Base-by-base conservation (phyloP, 2,113 vertebrate genomes). In the Electrona antarctica region DNA sequence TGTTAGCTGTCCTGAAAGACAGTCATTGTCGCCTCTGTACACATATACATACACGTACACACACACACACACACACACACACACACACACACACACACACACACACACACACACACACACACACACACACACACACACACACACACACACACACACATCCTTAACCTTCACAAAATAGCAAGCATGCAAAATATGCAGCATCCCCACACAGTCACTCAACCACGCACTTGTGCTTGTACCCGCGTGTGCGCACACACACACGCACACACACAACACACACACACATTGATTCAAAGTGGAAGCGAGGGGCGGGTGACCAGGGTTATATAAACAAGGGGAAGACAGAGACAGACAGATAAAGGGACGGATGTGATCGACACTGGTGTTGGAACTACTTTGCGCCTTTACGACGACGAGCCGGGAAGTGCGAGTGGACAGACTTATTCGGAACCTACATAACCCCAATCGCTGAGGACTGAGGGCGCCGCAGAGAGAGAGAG, bases 1-100 rank as follows among this genome's bases (percentile, higher is more conserved):
- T 93, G 89, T 93, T 87, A 78, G 71, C 71, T 56, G 86, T 80
- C 81, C 84, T 94, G 86, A 94, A 94, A 90, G 89, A 50, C 71
- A 8, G 50, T 76, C 85, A 89, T 93, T 94, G 92, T 94, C 28
- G 9, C 61, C 48, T 70, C 14, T 52, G 73, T 71, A 41, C 3
- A 41, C 33, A 2, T 41, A 41, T 2, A 21, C 75, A 78, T 71
- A 65, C 82, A 79, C 81, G 78, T 78, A 85, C 71, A 47, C 9
- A 41, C 33, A 15, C 51, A 69, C 54, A 63, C 3, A 41, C 33
- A 41, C 33, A 6, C 5, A 6, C 33, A 41, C 73, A 78, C 71
- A 63, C 80, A 78, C 81, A 78, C 80, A 85, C 71, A 48, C 10
- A 45, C 52, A 15, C 51, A 69, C 54, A 41, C 33, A 41, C 33